Base-by-base conservation (phyloP, 2,888 invertebrate species). In the Habroteleia sp. region DNA sequence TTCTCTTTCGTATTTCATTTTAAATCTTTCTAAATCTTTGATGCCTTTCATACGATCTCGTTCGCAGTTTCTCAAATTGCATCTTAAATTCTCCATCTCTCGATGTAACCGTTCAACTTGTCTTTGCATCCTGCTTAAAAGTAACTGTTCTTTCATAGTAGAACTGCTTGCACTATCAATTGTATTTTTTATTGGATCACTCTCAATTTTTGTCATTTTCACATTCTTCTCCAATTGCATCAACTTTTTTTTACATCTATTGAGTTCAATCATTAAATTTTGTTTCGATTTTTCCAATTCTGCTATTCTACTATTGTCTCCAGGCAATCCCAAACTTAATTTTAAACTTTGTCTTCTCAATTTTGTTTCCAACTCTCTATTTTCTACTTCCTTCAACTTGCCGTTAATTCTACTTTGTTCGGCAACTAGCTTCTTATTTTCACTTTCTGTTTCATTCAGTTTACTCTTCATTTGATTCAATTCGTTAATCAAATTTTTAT, bases 371-470 rank as follows among this genome's bases (percentile, higher is more conserved):
- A 56, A 17, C 16, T 56, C 31, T 56, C 37, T 42, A 13, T 7
- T 56, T 10, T 58, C 58, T 7, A 58, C n/a, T 1, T 33, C 35
- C 6, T 48, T 39, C 11, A 58, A 46, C 20, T 63, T 73, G 20
- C 68, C 56, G 10, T 33, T 25, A 7, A 6, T 2, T 5, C 23
- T 31, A 11, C 7, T 17, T 33, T 78, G 14, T 35, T 81, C 79
- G 11, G 27, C 71, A 10, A 66, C 54, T 10, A 81, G 46, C n/a
- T 63, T 44, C 3, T 25, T 58, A 80, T 82, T 6, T 65, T 76
- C 17, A 8, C 3, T 14, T 11, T 60, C 37, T 2, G 16, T 0
- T 1, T 7, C 37, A 1, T 48, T 56, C 14, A 58, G 48, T 25
- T 69, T 76, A 17, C 66, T 68, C 6, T 20, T 42, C 8, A 33